Conservation (phyloP, 2,888 invertebrate species). For the Junonia oenone region DNA sequence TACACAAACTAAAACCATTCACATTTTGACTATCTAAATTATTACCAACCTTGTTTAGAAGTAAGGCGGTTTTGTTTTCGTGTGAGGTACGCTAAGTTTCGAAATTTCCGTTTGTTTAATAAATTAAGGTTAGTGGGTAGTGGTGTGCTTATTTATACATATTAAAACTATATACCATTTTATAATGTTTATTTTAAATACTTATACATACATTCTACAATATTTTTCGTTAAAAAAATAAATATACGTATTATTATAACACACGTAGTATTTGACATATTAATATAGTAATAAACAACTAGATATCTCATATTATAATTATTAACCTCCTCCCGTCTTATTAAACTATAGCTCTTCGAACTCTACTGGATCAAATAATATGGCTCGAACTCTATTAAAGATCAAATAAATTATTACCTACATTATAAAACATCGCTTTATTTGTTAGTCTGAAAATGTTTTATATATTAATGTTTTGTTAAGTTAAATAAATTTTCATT, state of each 20-base stretch:
- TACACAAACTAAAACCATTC: slow-evolving; percentile 26
- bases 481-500: not conserved
- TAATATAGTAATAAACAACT: slow-evolving; percentile 20
- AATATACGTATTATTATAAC: slow-evolving; percentile 50
- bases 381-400: not conserved
- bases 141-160: slow-evolving; percentile 9
- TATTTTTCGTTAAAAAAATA: slow-evolving; percentile 62
- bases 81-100: slow-evolving; percentile 13
- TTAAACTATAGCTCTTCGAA: not conserved
- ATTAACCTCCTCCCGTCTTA: slow-evolving; percentile 4
- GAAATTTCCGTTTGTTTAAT: slow-evolving; percentile 5
- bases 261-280: slow-evolving; percentile 33
- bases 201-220: slow-evolving; percentile 44
- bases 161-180: slow-evolving; percentile 36
- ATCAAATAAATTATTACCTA: not conserved
- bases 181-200: slow-evolving; percentile 49
- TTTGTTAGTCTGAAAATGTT: not conserved
- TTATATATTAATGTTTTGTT: not conserved
- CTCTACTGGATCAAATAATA: slow-evolving; percentile 4
- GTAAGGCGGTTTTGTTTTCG: slow-evolving; percentile 9
- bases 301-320: slow-evolving; percentile 9
- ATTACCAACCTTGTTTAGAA: slow-evolving; percentile 31
- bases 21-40: slow-evolving; percentile 29
- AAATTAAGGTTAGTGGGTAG: slow-evolving; percentile 17
- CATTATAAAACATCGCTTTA: not conserved